Conservation (phyloP, 2,888 invertebrate genomes). For the Kuschelorhynchus macadamiae region DNA sequence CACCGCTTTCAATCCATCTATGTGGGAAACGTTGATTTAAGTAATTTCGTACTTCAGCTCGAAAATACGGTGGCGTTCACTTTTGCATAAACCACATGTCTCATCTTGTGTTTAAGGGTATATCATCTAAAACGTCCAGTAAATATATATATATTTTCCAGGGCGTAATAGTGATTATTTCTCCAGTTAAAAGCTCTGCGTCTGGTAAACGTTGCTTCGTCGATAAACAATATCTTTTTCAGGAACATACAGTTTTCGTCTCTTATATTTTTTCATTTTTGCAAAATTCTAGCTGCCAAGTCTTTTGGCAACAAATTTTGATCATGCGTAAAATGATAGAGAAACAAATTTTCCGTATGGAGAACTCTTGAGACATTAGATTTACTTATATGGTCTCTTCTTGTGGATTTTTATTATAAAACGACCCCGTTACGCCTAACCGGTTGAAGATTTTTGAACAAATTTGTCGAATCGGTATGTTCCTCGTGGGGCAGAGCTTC, state of each 20-base stretch:
- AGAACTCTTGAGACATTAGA: conserved; percentile 2
- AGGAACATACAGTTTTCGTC: background rate
- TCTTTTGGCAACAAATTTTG: conserved; percentile 1
- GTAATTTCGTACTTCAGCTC: no score
- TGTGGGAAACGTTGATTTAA: no score
- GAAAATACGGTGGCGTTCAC: no score
- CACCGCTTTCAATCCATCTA: no score
- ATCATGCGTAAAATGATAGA: background rate
- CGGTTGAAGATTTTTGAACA: background rate
- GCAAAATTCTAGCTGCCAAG: no score
- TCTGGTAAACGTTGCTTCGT: background rate
- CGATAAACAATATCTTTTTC: conserved; percentile 3
- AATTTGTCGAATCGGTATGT: background rate
- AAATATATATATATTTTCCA: no score
- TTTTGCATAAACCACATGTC: no score
- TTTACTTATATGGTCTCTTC: background rate
- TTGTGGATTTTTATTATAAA: conserved; percentile 4
- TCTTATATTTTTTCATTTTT: background rate
- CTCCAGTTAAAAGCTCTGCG: conserved; percentile 3
- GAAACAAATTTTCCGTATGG: background rate
- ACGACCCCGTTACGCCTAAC: conserved; percentile 1
- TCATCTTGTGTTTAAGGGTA: no score
- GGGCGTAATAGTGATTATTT: no score
- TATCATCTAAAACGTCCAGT: no score
- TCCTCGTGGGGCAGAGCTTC: background rate